These are phyloP conservation scores for Neodiprion virginianus DNA, from an alignment of 1,140 invertebrate species.

Conservation along the genomic window DNA sequence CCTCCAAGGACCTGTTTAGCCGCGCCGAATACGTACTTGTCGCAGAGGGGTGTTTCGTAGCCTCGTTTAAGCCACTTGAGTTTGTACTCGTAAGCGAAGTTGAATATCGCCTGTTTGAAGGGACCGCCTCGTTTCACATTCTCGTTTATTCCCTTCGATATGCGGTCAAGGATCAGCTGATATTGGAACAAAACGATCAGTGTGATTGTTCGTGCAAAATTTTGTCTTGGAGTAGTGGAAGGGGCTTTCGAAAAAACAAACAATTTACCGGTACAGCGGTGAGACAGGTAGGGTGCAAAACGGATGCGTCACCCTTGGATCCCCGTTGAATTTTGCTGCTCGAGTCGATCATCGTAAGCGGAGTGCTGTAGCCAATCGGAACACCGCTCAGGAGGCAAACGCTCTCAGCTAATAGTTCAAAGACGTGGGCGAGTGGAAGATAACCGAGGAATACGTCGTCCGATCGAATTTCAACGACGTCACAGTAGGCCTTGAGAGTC, in stretches of 20 bases:
- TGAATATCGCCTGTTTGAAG: conserved; percentile 82
- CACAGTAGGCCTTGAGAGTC: conserved; percentile 87
- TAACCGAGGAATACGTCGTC: conserved; percentile 93
- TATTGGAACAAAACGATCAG: conserved; percentile 36
- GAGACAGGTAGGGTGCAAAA: conserved; percentile 91
- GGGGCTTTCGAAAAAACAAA: conserved; percentile 17
- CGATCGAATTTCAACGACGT: conserved; percentile 73
- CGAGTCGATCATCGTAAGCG: conserved; percentile 93
- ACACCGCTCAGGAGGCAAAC: conserved; percentile 82
- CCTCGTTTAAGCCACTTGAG: conserved; percentile 82
- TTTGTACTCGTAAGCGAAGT: conserved; percentile 94
- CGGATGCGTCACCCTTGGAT: conserved; percentile 87
- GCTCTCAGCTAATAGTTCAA: conserved; percentile 87
- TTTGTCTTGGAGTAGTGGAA: neutral
- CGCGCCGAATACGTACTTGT: conserved; percentile 65
- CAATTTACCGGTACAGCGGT: conserved; percentile 89
- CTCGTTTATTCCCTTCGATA: conserved; percentile 94
- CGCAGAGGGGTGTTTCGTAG: conserved; percentile 83
- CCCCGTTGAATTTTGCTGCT: conserved; percentile 96
- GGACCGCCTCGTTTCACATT: conserved; percentile 82
- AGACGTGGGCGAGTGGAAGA: conserved; percentile 96
- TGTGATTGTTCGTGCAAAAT: neutral
- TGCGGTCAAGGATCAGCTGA: conserved; percentile 91
- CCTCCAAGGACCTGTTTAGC: conserved; percentile 88
- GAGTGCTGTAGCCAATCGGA: conserved; percentile 96